Evolutionary conservation across 2,113 vertebrate genomes (phyloP), one percentile per base, ranked within the genome.

Genomic region (Parotia lawesii): DNA sequence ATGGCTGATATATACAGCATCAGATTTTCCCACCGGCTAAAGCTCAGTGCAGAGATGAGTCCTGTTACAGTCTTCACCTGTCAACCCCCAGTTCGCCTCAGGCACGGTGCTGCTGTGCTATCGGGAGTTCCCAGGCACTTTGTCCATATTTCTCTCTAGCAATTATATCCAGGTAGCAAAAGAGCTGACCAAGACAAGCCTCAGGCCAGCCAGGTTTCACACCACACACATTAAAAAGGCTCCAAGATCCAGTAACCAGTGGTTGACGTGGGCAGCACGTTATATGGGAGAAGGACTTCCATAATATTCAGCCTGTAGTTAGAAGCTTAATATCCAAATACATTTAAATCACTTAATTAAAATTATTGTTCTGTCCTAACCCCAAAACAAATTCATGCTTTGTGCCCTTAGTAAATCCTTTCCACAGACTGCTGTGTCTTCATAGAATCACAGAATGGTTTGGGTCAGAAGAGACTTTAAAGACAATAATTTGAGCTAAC

Each of bases 211-310:
- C 76, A 86, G 40, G 16, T 83, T 85, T 65, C 31, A 76, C 5
- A 19, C 24, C 44, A 50, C 20, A 37, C 1, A 27, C 31, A 16
- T 29, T 51, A 40, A 64, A 76, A 35, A 29, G 40, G 16, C 54
- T 56, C 60, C 64, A 77, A 69, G 31, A 79, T 40, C 15, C 37
- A 44, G 11, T 4, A 45, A 48, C 25, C 6, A 19, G 5, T 45
- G 50, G 14, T 2, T 65, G 50, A 24, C 0, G 0, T 23, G 24
- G 48, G 48, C 48, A 61, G 11, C 28, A 10, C 33, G 35, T 73
- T 9, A 9, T 23, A 12, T 15, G 37, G 69, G 22, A 66, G 70
- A 33, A 73, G 11, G 22, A 81, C 19, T 85, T 72, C 40, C n/a
- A 2, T n/a, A 31, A n/a, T 27, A 48, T 29, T 74, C 50, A 85